A percentile compares a stretch with the other conserved stretches of the same genome.
These are phyloP conservation scores for Mionectes olivaceus DNA, from an alignment of 2,797 vertebrate species.

Conservation along the genomic window DNA sequence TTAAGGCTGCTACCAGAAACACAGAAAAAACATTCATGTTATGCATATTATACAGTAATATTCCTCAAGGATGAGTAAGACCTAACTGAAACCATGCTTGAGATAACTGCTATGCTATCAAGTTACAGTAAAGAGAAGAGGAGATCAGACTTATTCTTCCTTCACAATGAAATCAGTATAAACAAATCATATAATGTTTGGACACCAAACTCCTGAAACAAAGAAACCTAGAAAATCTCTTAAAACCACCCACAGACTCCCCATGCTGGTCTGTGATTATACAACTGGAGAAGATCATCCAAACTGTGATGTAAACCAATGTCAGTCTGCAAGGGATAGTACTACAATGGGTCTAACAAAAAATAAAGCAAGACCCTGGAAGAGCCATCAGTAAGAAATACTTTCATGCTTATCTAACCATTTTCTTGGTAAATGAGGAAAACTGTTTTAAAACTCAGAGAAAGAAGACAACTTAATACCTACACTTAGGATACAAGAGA, in stretches of 20 bases:
- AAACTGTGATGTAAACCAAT: constrained; percentile 50
- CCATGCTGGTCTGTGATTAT: constrained; percentile 51
- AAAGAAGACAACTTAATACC: neutral
- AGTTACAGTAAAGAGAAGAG: constrained; percentile 37
- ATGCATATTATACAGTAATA: neutral
- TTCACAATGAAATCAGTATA: constrained; percentile 56
- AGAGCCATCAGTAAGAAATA: neutral
- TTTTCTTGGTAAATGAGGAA: neutral
- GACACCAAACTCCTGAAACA: constrained; percentile 54
- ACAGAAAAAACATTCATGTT: neutral
- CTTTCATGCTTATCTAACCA: neutral
- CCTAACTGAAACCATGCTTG: constrained; percentile 13
- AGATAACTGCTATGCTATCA: constrained; percentile 23
- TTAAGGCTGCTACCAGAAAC: neutral
- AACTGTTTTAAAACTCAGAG: neutral
- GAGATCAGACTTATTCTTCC: constrained; percentile 36
- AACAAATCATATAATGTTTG: constrained; percentile 62
- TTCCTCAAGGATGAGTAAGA: constrained; percentile 7
- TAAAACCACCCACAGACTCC: constrained; percentile 59
- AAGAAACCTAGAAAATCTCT: constrained; percentile 54
- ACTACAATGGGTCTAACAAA: constrained; percentile 2
- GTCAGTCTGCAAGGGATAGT: constrained; percentile 29
- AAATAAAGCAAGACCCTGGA: constrained; percentile 17
- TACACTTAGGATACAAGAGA: neutral
- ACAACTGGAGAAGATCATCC: constrained; percentile 67